These are phyloP conservation scores for Chelmon rostratus DNA, from an alignment of 2,797 vertebrate genomes.

Conservation along the genomic window DNA sequence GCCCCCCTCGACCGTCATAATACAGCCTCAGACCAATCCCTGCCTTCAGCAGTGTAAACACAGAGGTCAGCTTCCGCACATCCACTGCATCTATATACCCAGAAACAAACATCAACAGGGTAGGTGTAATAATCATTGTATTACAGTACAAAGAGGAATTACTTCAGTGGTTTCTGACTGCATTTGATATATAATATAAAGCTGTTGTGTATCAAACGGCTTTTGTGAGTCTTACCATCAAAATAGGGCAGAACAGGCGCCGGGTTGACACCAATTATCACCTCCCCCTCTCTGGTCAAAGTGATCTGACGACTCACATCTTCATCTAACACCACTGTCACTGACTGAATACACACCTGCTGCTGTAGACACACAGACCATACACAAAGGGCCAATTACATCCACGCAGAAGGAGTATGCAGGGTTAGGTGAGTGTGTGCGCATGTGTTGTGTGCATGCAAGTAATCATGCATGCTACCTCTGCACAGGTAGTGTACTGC, in stretches of 20 bases:
- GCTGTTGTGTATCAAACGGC: background rate
- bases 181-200: background rate
- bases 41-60: slow-evolving; percentile 93
- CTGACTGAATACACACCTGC: slow-evolving; percentile 94
- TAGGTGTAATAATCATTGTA: background rate
- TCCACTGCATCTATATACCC: slow-evolving; percentile 87
- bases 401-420: background rate
- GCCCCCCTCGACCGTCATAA: slow-evolving; percentile 92
- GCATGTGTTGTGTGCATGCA: slow-evolving; percentile 21
- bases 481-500: slow-evolving; percentile 93
- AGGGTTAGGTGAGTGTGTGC: background rate
- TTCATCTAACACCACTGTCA: slow-evolving; percentile 94
- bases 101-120: slow-evolving; percentile 4
- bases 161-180: background rate
- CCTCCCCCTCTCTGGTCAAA: slow-evolving; percentile 91
- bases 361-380: slow-evolving; percentile 79
- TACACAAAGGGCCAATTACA: background rate
- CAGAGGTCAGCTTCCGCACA: slow-evolving; percentile 92
- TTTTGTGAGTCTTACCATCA: slow-evolving; percentile 87
- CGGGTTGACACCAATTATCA: slow-evolving; percentile 90
- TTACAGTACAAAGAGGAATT: background rate
- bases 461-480: slow-evolving; percentile 84
- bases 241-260: slow-evolving; percentile 86
- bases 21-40: slow-evolving; percentile 91
- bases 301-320: slow-evolving; percentile 94